Conservation (phyloP, 2,888 invertebrate genomes). For the Nymphalis urticae region DNA sequence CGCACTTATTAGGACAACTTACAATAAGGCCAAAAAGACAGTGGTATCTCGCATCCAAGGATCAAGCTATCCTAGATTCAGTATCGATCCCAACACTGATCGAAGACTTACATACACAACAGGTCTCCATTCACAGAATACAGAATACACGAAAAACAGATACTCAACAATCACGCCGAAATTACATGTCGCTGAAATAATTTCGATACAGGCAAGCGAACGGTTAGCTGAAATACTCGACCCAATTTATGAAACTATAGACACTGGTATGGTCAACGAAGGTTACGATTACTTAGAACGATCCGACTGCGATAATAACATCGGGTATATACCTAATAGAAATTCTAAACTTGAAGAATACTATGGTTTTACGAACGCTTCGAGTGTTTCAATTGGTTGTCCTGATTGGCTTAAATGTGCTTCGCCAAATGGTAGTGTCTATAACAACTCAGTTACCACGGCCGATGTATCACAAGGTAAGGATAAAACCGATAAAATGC, state of each 20-base stretch:
- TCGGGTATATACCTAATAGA: constrained; percentile 53
- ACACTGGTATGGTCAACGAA: constrained; percentile 56
- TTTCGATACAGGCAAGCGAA: constrained; percentile 72
- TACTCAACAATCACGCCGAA: constrained; percentile 57
- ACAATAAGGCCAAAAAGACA: constrained; percentile 70
- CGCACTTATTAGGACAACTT: constrained; percentile 66
- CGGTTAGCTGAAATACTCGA: constrained; percentile 71
- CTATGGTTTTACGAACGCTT: constrained; percentile 65
- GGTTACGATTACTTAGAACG: constrained; percentile 62
- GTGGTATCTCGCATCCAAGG: constrained; percentile 64
- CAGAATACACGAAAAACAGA: constrained; percentile 51
- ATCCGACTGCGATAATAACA: constrained; percentile 50
- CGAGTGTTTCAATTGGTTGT: constrained; percentile 65
- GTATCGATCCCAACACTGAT: constrained; percentile 52
- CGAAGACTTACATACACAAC: constrained; percentile 70
- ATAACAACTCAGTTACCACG: constrained; percentile 55
- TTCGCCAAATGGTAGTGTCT: constrained; percentile 60
- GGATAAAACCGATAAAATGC: constrained; percentile 19
- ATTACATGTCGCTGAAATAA: constrained; percentile 73
- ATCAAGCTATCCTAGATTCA: constrained; percentile 54
- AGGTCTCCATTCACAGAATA: constrained; percentile 51
- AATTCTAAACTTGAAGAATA: constrained; percentile 55
- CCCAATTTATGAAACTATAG: constrained; percentile 72
- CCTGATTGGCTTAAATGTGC: constrained; percentile 68
- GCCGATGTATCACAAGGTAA: constrained; percentile 45